phyloP scores from a whole-genome alignment of 2,888 invertebrate species.

The Drosophila infuscata region DNA sequence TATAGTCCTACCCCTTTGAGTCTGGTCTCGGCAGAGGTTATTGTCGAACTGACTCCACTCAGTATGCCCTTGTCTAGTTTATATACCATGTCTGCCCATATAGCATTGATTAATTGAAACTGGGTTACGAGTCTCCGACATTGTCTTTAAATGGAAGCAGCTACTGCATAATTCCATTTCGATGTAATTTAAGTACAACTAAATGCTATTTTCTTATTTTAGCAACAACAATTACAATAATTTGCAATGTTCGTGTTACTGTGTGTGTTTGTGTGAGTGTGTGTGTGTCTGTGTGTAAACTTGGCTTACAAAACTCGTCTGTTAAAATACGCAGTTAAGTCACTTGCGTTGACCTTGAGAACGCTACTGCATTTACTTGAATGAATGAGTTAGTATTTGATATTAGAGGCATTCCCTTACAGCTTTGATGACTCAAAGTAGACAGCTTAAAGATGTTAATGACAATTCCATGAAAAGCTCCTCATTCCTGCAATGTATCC shows the following conservation, averaged over 20 bases:
- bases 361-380: constrained; percentile 12
- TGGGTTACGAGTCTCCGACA: constrained; percentile 21
- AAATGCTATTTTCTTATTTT: constrained; percentile 20
- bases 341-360: constrained; percentile 13
- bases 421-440: constrained; percentile 3
- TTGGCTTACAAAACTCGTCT: constrained; percentile 30
- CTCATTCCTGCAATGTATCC: background rate
- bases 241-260: constrained; percentile 48
- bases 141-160: constrained; percentile 72
- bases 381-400: constrained; percentile 20
- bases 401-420: background rate
- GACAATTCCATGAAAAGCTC: background rate
- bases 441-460: background rate
- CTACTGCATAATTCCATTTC: constrained; percentile 65
- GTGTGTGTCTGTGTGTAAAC: constrained; percentile 13
- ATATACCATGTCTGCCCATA: constrained; percentile 46
- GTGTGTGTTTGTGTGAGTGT: constrained; percentile 15
- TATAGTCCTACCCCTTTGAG: constrained; percentile 29
- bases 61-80: constrained; percentile 59
- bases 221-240: constrained; percentile 47
- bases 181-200: constrained; percentile 61
- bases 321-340: constrained; percentile 44
- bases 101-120: constrained; percentile 53
- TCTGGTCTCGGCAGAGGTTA: constrained; percentile 37
- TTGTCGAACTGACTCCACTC: constrained; percentile 58